Evolutionary conservation across 2,888 invertebrate genomes (phyloP), one percentile per base, ranked within the genome.

Genomic region (Cephus pulcher): DNA sequence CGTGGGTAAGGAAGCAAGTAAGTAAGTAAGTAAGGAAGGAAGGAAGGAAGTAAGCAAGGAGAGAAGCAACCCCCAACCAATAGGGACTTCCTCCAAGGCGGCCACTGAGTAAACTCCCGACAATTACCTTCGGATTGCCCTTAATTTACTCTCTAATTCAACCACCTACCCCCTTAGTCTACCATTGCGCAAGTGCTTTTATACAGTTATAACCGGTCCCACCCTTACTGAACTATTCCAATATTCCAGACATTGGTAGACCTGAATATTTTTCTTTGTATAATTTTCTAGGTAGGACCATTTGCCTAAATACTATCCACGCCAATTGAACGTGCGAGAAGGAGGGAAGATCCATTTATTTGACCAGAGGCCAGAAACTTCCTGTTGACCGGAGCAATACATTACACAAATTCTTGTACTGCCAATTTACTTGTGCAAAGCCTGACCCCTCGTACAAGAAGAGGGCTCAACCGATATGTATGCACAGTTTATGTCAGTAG

Each of bases 91-190:
- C 56, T 73, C 78, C 73, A 76, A 76, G 76, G 74, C 74, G 68
- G 69, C 30, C 73, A 34, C 71, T 76, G 71, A 70, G 74, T 74
- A 74, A 76, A 74, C 68, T 73, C 73, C 74, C 76, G 74, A 80
- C 80, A 80, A 82, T 81, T 81, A 81, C 80, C 76, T 40, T 12
- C 68, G 79, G 77, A 80, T 82, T 79, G 79, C 69, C 78, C 73
- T 78, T 80, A 80, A 81, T 82, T 81, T 79, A 74, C 80, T 80
- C 80, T 76, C 76, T 78, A 77, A 81, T 82, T 80, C 81, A 56
- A 23, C 56, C 56, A 56, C 56, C 56, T 56, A 56, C 15, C 56
- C 56, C 56, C 56, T 56, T 56, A 56, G 56, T 56, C 23, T 56
- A 56, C 56, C 56, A 56, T 9, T 56, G 23, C 23, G 23, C 56